Evolutionary conservation across 2,888 invertebrate genomes (phyloP).

Genomic region (Philaethria dido): DNA sequence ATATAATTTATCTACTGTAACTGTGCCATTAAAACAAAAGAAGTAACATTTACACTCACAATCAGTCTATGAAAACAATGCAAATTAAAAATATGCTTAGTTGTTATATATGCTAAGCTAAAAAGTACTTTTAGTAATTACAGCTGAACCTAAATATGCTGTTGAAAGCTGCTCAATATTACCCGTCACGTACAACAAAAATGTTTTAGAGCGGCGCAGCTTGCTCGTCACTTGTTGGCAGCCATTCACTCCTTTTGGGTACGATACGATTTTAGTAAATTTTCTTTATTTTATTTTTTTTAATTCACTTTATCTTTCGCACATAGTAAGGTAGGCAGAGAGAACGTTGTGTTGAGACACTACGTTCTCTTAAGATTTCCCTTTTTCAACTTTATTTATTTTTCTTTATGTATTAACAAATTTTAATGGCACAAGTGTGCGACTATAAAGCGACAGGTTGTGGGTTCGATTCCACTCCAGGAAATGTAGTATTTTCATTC

Average conservation of each 20-base stretch:
- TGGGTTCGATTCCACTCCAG: too few relatives aligned
- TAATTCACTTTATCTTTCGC: too few relatives aligned
- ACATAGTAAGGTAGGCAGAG: too few relatives aligned
- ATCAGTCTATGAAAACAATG: background rate
- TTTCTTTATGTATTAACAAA: too few relatives aligned
- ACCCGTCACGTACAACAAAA: constrained; percentile 46
- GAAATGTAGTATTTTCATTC: too few relatives aligned
- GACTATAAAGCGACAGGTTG: too few relatives aligned
- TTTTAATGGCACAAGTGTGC: too few relatives aligned
- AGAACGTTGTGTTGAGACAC: too few relatives aligned
- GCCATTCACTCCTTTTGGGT: constrained; percentile 3
- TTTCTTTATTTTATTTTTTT: background rate
- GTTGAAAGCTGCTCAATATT: constrained; percentile 42
- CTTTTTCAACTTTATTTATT: too few relatives aligned
- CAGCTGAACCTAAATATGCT: constrained; percentile 37
- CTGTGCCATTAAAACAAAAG: too few relatives aligned
- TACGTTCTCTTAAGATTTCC: too few relatives aligned
- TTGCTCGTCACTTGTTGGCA: constrained; percentile 35
- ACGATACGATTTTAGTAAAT: constrained; percentile 31
- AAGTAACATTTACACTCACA: background rate
- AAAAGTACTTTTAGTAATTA: constrained; percentile 12
- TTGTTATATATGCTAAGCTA: background rate
- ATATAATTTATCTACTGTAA: too few relatives aligned
- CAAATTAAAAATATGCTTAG: background rate
- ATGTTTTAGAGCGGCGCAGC: constrained; percentile 40